phyloP scores from a whole-genome alignment of 2,888 invertebrate genomes.

The Pristionchus entomophagus region DNA sequence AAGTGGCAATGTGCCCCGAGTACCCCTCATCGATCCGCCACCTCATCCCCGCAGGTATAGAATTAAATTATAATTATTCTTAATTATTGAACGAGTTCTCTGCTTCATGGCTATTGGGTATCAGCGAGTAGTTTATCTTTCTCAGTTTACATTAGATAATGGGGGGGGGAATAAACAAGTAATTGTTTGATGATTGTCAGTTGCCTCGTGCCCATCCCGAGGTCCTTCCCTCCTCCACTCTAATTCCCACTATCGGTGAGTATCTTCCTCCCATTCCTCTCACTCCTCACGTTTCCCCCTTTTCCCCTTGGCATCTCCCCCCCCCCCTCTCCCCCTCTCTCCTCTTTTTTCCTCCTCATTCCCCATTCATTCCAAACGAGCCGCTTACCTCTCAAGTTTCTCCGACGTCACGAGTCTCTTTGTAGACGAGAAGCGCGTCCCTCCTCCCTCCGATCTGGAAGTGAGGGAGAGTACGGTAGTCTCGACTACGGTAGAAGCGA shows the following conservation, averaged over 20 bases:
- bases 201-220: conserved; percentile 35
- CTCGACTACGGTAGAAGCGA: conserved; percentile 15
- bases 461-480: conserved; percentile 39
- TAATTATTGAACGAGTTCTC: background rate
- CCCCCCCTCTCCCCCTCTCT: background rate
- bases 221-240: conserved; percentile 40
- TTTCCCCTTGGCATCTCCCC: background rate
- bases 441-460: background rate
- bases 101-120: background rate
- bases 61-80: background rate
- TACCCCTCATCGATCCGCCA: conserved; percentile 38
- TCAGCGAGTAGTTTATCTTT: background rate
- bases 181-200: background rate
- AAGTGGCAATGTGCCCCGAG: conserved; percentile 62
- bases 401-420: background rate
- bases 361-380: conserved; percentile 24
- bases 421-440: conserved; percentile 15
- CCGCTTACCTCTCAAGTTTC: conserved; percentile 27
- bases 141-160: background rate
- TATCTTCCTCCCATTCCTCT: background rate
- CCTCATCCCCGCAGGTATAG: conserved; percentile 32
- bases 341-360: conserved; percentile 19
- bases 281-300: too few relatives aligned
- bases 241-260: conserved; percentile 27
- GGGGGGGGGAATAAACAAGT: too few relatives aligned